Conservation (phyloP, 2,113 vertebrate species). For the Edolisoma coerulescens region DNA sequence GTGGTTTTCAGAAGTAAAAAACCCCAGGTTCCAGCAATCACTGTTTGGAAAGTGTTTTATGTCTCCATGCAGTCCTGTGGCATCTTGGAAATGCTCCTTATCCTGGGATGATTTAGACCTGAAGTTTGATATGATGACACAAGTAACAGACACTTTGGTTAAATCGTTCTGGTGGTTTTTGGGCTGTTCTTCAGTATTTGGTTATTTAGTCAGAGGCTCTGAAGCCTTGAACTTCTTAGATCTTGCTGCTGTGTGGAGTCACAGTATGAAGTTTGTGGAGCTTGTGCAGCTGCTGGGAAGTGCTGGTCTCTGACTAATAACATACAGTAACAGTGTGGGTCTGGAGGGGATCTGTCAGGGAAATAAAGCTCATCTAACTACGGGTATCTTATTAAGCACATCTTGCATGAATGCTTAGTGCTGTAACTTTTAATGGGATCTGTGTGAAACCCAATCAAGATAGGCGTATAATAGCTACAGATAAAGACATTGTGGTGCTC, state of each 20-base stretch:
- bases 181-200: not conserved
- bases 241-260: not conserved
- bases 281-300: not conserved
- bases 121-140: not conserved
- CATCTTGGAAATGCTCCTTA: not conserved
- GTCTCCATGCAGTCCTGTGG: not conserved
- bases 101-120: not conserved
- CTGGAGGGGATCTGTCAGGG: not conserved
- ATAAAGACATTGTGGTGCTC: not conserved
- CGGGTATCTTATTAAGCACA: not conserved
- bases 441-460: constrained; percentile 17
- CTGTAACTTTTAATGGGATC: constrained; percentile 25
- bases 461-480: not conserved
- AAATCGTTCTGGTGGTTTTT: not conserved
- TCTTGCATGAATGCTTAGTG: not conserved
- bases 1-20: not conserved
- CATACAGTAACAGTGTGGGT: not conserved
- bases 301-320: not conserved
- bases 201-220: not conserved
- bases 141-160: not conserved
- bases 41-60: not conserved
- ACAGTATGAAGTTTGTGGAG: not conserved
- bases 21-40: fast-evolving
- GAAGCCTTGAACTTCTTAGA: not conserved
- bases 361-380: not conserved